Evolutionary conservation across 2,113 vertebrate genomes (phyloP).

Genomic region (Poecile atricapillus): DNA sequence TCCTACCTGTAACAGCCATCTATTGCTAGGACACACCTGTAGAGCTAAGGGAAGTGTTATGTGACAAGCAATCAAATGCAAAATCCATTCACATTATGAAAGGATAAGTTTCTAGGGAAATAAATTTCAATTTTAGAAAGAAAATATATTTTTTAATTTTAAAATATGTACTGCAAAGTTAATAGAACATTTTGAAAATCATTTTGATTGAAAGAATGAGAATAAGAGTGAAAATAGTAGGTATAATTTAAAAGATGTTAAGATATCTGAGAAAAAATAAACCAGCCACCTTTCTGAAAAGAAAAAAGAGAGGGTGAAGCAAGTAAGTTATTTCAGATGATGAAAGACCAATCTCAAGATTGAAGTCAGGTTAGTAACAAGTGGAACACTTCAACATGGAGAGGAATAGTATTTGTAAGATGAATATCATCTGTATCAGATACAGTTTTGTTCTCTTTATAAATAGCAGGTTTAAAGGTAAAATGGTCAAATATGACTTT

Average conservation of each 20-base stretch:
- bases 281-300: background rate
- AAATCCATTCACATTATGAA: background rate
- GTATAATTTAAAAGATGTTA: background rate
- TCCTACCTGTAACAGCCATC: background rate
- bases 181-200: background rate
- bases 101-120: background rate
- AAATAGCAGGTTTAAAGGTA: background rate
- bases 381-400: background rate
- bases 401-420: background rate
- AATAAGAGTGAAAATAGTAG: background rate
- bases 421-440: background rate
- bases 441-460: background rate
- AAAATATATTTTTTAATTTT: background rate
- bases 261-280: background rate
- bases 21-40: background rate
- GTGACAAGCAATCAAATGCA: background rate
- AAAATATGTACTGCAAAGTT: background rate
- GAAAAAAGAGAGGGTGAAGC: background rate
- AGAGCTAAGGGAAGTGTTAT: background rate
- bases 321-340: background rate
- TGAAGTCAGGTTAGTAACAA: background rate
- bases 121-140: background rate
- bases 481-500: background rate
- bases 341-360: background rate
- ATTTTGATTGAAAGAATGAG: background rate